Conservation (phyloP, 2,797 vertebrate genomes). For the Enteromius treurensis region DNA sequence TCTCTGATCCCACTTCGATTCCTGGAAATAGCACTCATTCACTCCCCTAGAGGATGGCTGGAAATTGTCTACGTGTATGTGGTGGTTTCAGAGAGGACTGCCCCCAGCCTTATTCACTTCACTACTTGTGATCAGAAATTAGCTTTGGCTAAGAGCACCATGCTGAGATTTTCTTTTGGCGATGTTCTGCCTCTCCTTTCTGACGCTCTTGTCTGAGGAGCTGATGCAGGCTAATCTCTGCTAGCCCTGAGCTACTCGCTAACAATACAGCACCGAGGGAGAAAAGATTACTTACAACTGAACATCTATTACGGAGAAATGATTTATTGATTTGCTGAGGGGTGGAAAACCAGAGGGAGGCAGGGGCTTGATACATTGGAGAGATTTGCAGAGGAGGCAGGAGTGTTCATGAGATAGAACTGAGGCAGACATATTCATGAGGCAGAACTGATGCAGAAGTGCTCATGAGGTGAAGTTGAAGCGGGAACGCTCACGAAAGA, state of each 20-base stretch:
- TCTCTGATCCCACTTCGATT: constrained; percentile 17
- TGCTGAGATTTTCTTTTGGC: constrained; percentile 13
- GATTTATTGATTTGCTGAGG: constrained; percentile 46
- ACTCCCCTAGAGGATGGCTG: background rate
- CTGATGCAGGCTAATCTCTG: constrained; percentile 36
- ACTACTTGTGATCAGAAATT: constrained; percentile 44
- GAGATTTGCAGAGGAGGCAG: constrained; percentile 19
- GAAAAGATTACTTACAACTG: constrained; percentile 48
- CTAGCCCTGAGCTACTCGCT: constrained; percentile 35
- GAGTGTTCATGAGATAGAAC: background rate
- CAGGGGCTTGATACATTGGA: constrained; percentile 5
- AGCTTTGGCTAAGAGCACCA: constrained; percentile 3
- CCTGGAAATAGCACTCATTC: constrained; percentile 32
- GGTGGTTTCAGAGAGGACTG: background rate
- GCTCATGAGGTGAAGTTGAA: background rate
- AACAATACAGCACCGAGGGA: constrained; percentile 31
- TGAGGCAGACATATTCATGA: constrained; percentile 2
- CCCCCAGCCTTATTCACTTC: constrained; percentile 25
- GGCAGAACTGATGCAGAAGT: constrained; percentile 1
- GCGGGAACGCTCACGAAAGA: background rate
- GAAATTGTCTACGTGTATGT: constrained; percentile 32
- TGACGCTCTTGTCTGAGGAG: constrained; percentile 34
- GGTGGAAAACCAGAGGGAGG: constrained; percentile 22
- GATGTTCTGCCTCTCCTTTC: constrained; percentile 6
- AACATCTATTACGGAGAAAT: constrained; percentile 45